Conservation (phyloP, 2,113 vertebrate species). For the Gavialis gangeticus region DNA sequence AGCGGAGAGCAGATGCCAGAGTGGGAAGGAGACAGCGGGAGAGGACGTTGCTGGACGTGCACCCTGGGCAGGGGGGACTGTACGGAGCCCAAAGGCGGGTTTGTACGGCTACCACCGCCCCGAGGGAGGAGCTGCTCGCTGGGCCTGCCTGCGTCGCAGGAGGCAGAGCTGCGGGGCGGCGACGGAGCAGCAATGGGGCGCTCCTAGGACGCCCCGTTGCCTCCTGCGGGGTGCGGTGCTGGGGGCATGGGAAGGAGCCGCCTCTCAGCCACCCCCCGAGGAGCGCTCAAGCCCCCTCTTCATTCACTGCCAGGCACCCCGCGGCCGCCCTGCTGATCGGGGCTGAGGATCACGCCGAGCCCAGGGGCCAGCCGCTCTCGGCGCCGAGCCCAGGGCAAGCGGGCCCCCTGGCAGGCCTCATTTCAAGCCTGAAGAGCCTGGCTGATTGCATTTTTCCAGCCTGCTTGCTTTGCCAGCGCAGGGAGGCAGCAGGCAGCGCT, state of each 20-base stretch:
- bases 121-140: neutral
- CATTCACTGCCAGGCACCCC: neutral
- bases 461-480: neutral
- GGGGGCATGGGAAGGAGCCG: too few species aligned
- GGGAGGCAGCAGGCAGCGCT: neutral
- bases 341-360: neutral
- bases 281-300: neutral
- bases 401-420: neutral
- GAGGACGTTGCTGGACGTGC: too few species aligned
- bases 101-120: too few species aligned
- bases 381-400: neutral
- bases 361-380: neutral
- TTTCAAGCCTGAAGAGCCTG: neutral
- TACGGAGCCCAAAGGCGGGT: too few species aligned
- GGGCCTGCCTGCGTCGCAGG: neutral
- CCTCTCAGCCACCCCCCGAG: neutral
- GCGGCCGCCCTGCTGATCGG: neutral
- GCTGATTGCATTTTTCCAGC: neutral
- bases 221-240: fast-evolving
- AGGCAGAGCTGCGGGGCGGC: fast-evolving
- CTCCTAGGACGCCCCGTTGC: fast-evolving
- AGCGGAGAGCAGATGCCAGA: too few species aligned
- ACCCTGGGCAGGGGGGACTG: too few species aligned
- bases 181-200: neutral
- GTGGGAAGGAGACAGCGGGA: too few species aligned